phyloP scores from a whole-genome alignment of 2,797 vertebrate genomes.

The Pangasius sanitwongsei region DNA sequence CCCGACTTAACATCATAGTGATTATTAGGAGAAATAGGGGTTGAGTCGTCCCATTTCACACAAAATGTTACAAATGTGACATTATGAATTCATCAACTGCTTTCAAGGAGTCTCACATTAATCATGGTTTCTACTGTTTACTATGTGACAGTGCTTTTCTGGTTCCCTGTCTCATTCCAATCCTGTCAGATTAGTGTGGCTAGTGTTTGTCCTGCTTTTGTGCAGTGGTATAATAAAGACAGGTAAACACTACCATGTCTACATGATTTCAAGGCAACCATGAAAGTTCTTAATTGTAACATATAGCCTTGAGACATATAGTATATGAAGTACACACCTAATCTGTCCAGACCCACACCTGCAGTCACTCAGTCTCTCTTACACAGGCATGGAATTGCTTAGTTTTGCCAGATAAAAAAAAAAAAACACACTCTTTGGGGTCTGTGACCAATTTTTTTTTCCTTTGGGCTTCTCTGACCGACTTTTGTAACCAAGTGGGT shows the following conservation, averaged over 20 bases:
- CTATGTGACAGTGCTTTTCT: background rate
- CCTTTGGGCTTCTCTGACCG: background rate
- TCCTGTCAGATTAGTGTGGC: background rate
- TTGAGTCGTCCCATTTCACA: background rate
- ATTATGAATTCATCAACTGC: background rate
- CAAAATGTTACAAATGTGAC: background rate
- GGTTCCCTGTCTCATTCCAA: background rate
- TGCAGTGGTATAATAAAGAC: background rate
- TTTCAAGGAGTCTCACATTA: background rate
- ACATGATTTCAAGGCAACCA: background rate
- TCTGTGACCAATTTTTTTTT: too few relatives aligned
- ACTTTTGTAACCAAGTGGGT: background rate
- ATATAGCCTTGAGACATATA: background rate
- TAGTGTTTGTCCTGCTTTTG: background rate
- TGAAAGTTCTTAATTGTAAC: background rate
- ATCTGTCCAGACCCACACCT: background rate
- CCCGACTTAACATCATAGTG: background rate
- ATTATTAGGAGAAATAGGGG: background rate
- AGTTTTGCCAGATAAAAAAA: background rate
- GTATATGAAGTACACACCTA: background rate
- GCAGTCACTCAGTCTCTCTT: background rate
- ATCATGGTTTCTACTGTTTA: background rate
- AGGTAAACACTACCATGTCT: background rate
- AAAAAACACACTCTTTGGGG: background rate
- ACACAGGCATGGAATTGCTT: background rate